Conservation (phyloP, 2,113 vertebrate genomes). For the Rafetus swinhoei region DNA sequence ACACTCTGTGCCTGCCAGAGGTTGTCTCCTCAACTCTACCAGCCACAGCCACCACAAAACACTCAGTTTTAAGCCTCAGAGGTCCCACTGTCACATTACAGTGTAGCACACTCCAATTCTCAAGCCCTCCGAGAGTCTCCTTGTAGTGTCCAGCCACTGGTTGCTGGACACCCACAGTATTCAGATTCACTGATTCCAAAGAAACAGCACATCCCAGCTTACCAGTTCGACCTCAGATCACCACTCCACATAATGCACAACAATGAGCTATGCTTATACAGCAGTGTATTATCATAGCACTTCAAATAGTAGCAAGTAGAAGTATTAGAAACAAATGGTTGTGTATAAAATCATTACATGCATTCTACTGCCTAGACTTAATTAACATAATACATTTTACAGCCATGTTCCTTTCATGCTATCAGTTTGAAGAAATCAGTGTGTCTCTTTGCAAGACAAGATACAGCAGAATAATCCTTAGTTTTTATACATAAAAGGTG, state of each 20-base stretch:
- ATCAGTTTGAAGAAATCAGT: not conserved
- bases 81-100: not conserved
- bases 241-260: not conserved
- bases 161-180: not conserved
- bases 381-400: not conserved
- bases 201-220: not conserved
- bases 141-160: no score
- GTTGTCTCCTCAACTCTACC: not conserved
- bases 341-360: not conserved
- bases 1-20: not conserved
- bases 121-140: not conserved
- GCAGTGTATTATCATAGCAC: not conserved
- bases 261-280: not conserved
- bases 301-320: not conserved
- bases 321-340: not conserved
- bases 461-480: not conserved
- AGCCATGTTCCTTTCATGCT: not conserved
- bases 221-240: not conserved
- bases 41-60: not conserved
- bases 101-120: not conserved
- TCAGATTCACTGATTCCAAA: not conserved
- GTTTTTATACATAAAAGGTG: not conserved
- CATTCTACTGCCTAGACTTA: not conserved
- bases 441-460: not conserved
- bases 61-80: not conserved